These are phyloP conservation scores for Dexiosoma caninum DNA, from an alignment of 2,888 invertebrate genomes.

Conservation along the genomic window DNA sequence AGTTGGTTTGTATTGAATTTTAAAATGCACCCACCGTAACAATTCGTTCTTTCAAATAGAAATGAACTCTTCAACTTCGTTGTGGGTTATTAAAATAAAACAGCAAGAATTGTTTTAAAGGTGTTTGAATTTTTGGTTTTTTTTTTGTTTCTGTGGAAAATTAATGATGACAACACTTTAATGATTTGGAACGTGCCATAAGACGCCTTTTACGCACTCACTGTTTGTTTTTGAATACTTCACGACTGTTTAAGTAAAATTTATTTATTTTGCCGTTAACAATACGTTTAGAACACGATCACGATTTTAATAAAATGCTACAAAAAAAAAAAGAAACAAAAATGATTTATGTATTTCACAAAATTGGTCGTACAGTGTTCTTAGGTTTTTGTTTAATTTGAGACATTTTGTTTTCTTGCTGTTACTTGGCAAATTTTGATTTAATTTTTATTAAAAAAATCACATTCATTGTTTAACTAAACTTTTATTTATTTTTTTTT, in stretches of 20 bases:
- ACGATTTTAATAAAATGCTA: conserved; percentile 25
- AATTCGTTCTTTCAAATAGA: conserved; percentile 35
- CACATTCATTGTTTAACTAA: not conserved
- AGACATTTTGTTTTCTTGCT: not conserved
- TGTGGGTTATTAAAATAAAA: conserved; percentile 30
- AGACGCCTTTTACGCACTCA: conserved; percentile 35
- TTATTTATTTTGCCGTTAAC: not conserved
- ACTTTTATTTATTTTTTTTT: not conserved
- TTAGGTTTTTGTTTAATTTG: not conserved
- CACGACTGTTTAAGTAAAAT: conserved; percentile 27
- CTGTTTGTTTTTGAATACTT: not conserved
- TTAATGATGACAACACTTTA: conserved; percentile 54
- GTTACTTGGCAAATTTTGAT: not conserved
- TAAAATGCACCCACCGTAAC: conserved; percentile 46
- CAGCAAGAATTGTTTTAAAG: conserved; percentile 11
- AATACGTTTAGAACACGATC: conserved; percentile 17
- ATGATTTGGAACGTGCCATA: conserved; percentile 61
- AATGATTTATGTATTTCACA: no score
- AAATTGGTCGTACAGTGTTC: not conserved
- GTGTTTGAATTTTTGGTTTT: conserved; percentile 25
- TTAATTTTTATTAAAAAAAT: no score
- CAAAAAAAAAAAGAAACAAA: not conserved
- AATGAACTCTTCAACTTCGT: conserved; percentile 35
- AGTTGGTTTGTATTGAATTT: conserved; percentile 25
- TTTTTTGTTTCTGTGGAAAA: conserved; percentile 1